These are phyloP conservation scores for Strix aluco DNA, from an alignment of 2,113 vertebrate genomes.

Conservation along the genomic window DNA sequence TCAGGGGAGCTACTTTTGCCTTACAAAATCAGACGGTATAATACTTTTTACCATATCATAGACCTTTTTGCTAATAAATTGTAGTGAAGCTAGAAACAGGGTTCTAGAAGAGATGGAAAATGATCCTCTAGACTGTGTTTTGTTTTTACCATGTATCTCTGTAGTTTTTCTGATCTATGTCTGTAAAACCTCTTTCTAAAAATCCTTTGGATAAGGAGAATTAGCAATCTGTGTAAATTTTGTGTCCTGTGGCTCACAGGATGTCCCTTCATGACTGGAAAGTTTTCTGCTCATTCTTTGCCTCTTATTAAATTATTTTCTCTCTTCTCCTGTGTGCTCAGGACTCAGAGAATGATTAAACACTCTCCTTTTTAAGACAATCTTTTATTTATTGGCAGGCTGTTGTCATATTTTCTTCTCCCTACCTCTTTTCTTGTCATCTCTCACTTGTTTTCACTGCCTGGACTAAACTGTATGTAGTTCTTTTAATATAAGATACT, in stretches of 20 bases:
- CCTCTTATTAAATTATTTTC: neutral
- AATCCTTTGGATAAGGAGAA: neutral
- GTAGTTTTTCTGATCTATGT: neutral
- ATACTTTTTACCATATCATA: neutral
- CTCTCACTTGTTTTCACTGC: neutral
- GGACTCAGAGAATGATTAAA: neutral
- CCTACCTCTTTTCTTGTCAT: neutral
- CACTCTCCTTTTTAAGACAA: neutral
- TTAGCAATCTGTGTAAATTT: neutral
- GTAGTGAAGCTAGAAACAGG: neutral
- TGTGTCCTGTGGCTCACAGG: rapidly evolving
- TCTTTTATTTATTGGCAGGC: neutral
- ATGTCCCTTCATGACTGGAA: neutral
- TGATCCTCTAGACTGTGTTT: neutral
- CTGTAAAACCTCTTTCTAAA: neutral
- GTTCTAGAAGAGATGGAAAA: neutral
- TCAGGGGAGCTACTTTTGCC: neutral
- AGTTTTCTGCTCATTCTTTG: neutral
- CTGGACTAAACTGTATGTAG: neutral
- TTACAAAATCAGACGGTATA: neutral
- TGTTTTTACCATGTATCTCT: neutral
- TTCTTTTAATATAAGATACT: neutral
- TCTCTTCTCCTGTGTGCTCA: neutral
- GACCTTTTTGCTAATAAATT: neutral
- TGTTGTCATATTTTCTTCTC: neutral